phyloP scores from a whole-genome alignment of 1,140 invertebrate species.

The Scaptomyza pallida region DNA sequence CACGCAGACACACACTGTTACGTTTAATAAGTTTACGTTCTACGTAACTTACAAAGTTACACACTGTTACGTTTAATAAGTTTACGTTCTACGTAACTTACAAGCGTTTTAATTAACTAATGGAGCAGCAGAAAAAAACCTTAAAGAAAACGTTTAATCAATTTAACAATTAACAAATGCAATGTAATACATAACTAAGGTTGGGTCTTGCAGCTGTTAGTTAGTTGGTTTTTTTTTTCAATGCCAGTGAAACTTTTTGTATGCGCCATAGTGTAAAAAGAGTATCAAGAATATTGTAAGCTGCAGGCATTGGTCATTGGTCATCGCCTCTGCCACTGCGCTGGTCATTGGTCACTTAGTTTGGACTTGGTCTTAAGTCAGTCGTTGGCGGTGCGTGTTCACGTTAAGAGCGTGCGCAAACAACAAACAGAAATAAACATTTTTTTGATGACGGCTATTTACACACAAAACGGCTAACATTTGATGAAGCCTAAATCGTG shows the following conservation, averaged over 20 bases:
- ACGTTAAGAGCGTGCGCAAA: constrained; percentile 24
- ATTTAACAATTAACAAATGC: constrained; percentile 53
- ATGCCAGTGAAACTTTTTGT: constrained; percentile 52
- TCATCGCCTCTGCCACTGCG: too few relatives aligned
- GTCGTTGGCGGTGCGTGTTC: constrained; percentile 40
- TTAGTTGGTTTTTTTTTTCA: too few relatives aligned
- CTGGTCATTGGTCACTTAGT: constrained; percentile 32
- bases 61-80: too few relatives aligned
- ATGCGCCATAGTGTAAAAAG: constrained; percentile 26
- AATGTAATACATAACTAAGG: constrained; percentile 25
- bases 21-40: constrained; percentile 1
- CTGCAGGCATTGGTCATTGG: constrained; percentile 32
- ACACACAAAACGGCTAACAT: not conserved
- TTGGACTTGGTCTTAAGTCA: constrained; percentile 8
- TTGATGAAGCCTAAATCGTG: constrained; percentile 21
- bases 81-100: constrained; percentile 7
- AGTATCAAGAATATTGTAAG: constrained; percentile 40
- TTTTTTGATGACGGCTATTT: constrained; percentile 8
- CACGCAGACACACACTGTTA: not conserved
- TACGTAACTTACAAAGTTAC: constrained; percentile 5
- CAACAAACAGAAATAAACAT: constrained; percentile 3
- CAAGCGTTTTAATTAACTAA: constrained; percentile 47
- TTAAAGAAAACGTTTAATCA: constrained; percentile 23
- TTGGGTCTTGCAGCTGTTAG: constrained; percentile 34
- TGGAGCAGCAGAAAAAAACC: constrained; percentile 15